These are phyloP conservation scores for Gadus macrocephalus DNA, from an alignment of 2,113 vertebrate genomes.

Conservation along the genomic window DNA sequence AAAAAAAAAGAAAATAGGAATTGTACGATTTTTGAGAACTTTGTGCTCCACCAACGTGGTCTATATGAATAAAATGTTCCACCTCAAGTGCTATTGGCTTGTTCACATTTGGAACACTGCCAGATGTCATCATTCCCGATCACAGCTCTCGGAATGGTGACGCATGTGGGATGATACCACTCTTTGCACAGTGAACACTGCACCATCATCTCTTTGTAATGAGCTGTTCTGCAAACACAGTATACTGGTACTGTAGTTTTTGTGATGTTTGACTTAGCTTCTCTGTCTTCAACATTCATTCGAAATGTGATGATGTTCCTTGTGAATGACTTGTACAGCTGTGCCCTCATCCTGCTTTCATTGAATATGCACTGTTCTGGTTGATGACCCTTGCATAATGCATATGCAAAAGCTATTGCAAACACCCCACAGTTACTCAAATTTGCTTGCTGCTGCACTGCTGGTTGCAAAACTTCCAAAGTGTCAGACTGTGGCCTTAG, in stretches of 20 bases:
- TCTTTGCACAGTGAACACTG: background rate
- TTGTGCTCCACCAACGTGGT: too few relatives aligned
- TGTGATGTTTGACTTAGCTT: too few relatives aligned
- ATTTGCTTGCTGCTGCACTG: background rate
- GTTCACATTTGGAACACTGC: too few relatives aligned
- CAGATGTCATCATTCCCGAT: background rate
- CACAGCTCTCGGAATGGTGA: background rate
- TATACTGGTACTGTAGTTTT: background rate
- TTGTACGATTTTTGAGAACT: too few relatives aligned
- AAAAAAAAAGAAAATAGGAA: too few relatives aligned
- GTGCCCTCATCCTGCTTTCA: background rate
- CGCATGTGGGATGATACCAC: conserved; percentile 6
- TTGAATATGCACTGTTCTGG: background rate
- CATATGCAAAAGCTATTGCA: background rate
- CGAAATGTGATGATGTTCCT: background rate
- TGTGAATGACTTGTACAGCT: background rate
- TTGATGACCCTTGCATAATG: background rate
- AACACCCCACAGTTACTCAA: background rate
- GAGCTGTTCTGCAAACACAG: conserved; percentile 3
- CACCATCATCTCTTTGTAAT: conserved; percentile 4
- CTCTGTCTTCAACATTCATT: background rate
- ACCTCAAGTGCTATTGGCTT: too few relatives aligned
- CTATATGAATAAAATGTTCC: too few relatives aligned
- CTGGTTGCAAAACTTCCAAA: background rate
- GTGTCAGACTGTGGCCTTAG: background rate